These are phyloP conservation scores for Zhuqinia jingwanae DNA, from an alignment of 2,888 invertebrate genomes.

Conservation along the genomic window DNA sequence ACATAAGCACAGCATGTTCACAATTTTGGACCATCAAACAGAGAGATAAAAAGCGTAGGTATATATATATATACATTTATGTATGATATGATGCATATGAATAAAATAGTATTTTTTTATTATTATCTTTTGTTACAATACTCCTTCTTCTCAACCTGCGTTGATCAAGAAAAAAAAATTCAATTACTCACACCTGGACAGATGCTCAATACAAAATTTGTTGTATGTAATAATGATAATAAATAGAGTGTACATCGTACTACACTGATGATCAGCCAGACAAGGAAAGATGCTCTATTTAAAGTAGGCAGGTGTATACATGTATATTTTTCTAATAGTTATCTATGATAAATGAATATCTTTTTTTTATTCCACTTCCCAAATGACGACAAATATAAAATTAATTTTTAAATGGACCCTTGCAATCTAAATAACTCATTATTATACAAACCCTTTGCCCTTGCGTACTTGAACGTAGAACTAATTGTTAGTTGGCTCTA, in stretches of 20 bases:
- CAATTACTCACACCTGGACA: constrained; percentile 76
- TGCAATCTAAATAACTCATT: not conserved
- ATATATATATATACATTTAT: no score
- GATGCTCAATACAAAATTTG: constrained; percentile 28
- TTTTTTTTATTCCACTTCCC: not conserved
- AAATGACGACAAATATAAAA: constrained; percentile 7
- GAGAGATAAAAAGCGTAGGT: no score
- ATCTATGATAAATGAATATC: not conserved
- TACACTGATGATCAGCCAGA: not conserved
- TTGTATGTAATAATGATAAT: not conserved
- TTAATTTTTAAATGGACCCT: not conserved
- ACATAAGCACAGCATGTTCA: constrained; percentile 62
- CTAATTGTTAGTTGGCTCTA: no score
- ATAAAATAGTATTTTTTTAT: no score
- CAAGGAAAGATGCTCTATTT: not conserved
- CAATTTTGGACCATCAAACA: constrained; percentile 40
- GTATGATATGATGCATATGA: constrained; percentile 7
- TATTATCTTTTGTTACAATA: constrained; percentile 46
- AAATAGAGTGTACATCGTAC: not conserved
- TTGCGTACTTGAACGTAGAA: no score
- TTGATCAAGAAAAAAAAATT: constrained; percentile 66
- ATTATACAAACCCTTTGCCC: not conserved
- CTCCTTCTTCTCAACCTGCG: not conserved
- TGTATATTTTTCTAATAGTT: no score
- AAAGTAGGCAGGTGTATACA: constrained; percentile 47